Evolutionary conservation across 37 sponge, comb jelly and placozoan genomes (phyloP), one percentile per base, ranked within the genome.

Genomic region (Haliclona indistincta): DNA sequence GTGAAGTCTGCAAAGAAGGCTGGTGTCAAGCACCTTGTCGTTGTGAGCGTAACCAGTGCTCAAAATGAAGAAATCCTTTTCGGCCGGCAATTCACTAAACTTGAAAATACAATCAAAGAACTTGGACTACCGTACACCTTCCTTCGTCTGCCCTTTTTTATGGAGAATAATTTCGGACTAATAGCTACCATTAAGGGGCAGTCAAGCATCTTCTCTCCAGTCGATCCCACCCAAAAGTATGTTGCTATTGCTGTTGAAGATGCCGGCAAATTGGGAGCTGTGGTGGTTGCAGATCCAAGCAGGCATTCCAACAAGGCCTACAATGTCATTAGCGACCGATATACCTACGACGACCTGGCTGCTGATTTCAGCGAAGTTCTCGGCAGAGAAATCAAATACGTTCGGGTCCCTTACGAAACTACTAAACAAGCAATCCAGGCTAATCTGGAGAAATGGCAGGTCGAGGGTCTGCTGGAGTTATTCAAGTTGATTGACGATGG

Each of bases 321-420:
- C 85, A 78, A 30, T 39, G 63, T 84, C 20, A 49, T 54, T 35
- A 84, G 85, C 45, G 73, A 84, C 64, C 63, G 85, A 15, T 51
- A 72, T 55, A 67, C 77, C 23, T 49, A 67, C 34, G 54, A 23
- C 34, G 85, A 84, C 7, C 64, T 84, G 19, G 78, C 72, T 19
- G 30, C 29, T 1, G 71, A 45, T 23, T 77, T 84, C 65, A 13
- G 54, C 47, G 70, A 67, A 40, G 77, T 64, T 43, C 64, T 84
- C 0, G 85, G 85, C 0, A 76, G 43, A 26, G 85, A 84, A 54
- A 39, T 84, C 34, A 77, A 55, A 38, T 77, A 62, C 44, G 78
- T 77, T 4, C 71, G 47, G 43, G 64, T 77, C 20, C 44, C 84
- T 6, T 77, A 77, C 54, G 85, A 84, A 5, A 39, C 49, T 23